Conservation (phyloP, 2,113 vertebrate genomes). For the Felis chaus region DNA sequence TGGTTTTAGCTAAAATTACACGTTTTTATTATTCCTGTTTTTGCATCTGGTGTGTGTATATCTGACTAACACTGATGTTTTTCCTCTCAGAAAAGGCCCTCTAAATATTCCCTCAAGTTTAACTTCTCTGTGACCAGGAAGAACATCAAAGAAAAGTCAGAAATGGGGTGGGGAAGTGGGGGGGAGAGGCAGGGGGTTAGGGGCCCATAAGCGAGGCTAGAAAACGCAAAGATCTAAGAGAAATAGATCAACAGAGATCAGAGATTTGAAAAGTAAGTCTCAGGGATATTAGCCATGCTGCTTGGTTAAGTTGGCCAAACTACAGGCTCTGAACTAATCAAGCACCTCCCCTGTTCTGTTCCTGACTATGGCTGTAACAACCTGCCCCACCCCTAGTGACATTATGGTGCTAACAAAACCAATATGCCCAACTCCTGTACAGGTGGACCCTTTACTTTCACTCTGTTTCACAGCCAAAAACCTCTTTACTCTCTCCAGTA, state of each 20-base stretch:
- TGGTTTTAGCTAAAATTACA: constrained; percentile 29
- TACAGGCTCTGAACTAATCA: neutral
- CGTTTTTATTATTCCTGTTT: constrained; percentile 1
- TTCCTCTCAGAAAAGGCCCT: neutral
- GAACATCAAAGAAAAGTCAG: neutral
- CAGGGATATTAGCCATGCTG: neutral
- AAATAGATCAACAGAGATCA: neutral
- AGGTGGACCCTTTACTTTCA: neutral
- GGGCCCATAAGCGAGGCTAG: neutral
- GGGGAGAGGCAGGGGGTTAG: neutral
- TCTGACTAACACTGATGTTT: neutral
- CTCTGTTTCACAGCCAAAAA: neutral
- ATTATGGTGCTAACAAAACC: neutral
- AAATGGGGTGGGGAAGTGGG: neutral
- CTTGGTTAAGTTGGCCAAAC: neutral
- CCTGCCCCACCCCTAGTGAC: neutral
- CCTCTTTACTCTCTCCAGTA: neutral
- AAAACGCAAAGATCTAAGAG: neutral
- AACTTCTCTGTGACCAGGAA: neutral
- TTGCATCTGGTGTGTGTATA: neutral
- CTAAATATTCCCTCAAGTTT: neutral
- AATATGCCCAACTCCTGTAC: neutral
- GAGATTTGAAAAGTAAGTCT: neutral
- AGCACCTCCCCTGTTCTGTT: neutral
- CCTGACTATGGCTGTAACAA: neutral